Evolutionary conservation across 2,888 invertebrate genomes (phyloP).

Genomic region (Ormyrus rosae): DNA sequence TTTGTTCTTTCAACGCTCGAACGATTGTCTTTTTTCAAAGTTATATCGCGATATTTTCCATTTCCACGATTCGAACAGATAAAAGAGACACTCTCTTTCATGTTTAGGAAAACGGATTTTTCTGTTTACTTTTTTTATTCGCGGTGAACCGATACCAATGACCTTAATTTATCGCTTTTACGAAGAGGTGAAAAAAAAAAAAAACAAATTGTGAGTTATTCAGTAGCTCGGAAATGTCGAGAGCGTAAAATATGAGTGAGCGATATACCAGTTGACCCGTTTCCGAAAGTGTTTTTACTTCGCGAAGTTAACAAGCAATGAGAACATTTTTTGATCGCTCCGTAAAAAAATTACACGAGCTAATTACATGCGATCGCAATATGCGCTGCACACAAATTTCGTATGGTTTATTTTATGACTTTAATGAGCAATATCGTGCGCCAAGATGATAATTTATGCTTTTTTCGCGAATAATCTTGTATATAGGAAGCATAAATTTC

Average conservation of each 20-base stretch:
- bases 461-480: too few relatives aligned
- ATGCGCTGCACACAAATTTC: too few relatives aligned
- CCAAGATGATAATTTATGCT: too few relatives aligned
- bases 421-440: too few relatives aligned
- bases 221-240: background rate
- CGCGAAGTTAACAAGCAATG: background rate
- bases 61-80: too few relatives aligned
- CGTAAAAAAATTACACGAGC: slow-evolving; percentile 2
- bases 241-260: slow-evolving; percentile 15
- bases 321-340: background rate
- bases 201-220: slow-evolving; percentile 18
- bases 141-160: background rate
- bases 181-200: background rate
- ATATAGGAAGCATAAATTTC: too few relatives aligned
- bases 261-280: slow-evolving; percentile 7
- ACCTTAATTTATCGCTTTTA: slow-evolving; percentile 35
- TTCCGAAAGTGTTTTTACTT: slow-evolving; percentile 14
- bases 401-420: too few relatives aligned
- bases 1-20: too few relatives aligned
- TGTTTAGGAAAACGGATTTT: too few relatives aligned
- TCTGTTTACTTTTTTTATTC: background rate
- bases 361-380: background rate
- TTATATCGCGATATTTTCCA: too few relatives aligned
- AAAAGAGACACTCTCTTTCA: too few relatives aligned
- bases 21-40: too few relatives aligned